A percentile compares a stretch with the other conserved stretches of the same genome.
Evolutionary conservation across 2,888 invertebrate species (phyloP).

Genomic region (Apamea sordens): DNA sequence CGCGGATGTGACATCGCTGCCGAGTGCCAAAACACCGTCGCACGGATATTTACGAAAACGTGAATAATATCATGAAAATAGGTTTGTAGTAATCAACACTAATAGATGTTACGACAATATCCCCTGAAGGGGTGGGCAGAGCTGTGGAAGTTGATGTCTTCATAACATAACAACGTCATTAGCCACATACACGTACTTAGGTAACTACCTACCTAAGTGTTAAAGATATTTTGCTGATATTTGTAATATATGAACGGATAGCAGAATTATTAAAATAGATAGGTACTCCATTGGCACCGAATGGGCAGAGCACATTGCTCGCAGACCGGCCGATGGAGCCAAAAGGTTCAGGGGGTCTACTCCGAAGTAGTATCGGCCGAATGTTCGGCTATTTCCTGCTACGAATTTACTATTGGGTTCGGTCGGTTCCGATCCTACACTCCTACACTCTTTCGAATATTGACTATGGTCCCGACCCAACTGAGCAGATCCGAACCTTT

Average conservation of each 20-base stretch:
- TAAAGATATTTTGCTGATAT: not conserved
- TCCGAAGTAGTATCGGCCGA: too few relatives aligned
- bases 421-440: too few relatives aligned
- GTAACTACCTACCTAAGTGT: not conserved
- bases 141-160: not conserved
- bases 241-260: not conserved
- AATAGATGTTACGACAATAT: constrained; percentile 25
- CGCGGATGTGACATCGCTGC: constrained; percentile 24
- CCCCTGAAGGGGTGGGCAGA: not conserved
- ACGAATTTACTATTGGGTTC: too few relatives aligned
- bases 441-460: too few relatives aligned
- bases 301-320: not conserved
- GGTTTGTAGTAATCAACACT: constrained; percentile 28
- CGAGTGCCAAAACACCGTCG: constrained; percentile 43
- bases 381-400: too few relatives aligned
- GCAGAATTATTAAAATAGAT: not conserved
- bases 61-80: constrained; percentile 47
- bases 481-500: too few relatives aligned
- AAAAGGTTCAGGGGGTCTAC: too few relatives aligned
- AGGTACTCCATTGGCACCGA: not conserved
- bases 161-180: not conserved
- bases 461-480: too few relatives aligned
- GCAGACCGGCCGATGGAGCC: not conserved
- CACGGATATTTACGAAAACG: constrained; percentile 34
- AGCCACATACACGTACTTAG: too few relatives aligned